Base-by-base conservation (phyloP, 2,797 vertebrate species). In the Fundulus diaphanus region DNA sequence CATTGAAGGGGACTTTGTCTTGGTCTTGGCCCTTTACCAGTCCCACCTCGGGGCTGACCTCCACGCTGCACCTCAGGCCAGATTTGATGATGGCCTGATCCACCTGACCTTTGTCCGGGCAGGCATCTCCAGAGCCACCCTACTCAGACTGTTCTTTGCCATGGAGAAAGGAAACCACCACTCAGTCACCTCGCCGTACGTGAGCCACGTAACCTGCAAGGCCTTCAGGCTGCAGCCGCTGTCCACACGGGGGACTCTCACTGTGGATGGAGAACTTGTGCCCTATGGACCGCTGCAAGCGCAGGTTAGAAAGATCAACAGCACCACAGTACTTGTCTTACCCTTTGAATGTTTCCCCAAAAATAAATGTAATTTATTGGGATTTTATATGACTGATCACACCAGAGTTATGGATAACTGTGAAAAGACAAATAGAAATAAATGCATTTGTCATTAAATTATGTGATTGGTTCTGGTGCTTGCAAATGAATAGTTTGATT, bases 161-260 rank as follows among this genome's bases (percentile, higher is more conserved):
- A 98, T 98, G 97, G 96, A 97, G 83, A 93, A 93, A 16, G 97
- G 97, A 12, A 96, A 87, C 40, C 97, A 98, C 85, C 95, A 96
- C 78, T 94, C 93, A 3, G 82, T 96, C 70, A 95, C 89, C 75
- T 96, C 96, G 0, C 96, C 96, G 0, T 96, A 97, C 9, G 92
- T 98, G 57, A 95, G 94, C 85, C 96, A 97, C 0, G 89, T 97
- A 0, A 89, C 94, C 0, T 97, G 96, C 49, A 94, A 92, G 66
- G 97, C 97, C 51, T 98, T 99, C 91, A 95, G 97, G 57, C 92
- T 98, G 46, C 97, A 97, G 89, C 97, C 97, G 0, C 95, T 99
- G 35, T 97, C 96, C 0, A 57, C 92, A 0, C 93, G 96, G 3
- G 97, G 97, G 15, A 95, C 97, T 4, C 92, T 98, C 54, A 98